A percentile compares a stretch with the other conserved stretches of the same genome.
These are phyloP conservation scores for Nymphicus hollandicus DNA, from an alignment of 2,113 vertebrate species.

Conservation along the genomic window DNA sequence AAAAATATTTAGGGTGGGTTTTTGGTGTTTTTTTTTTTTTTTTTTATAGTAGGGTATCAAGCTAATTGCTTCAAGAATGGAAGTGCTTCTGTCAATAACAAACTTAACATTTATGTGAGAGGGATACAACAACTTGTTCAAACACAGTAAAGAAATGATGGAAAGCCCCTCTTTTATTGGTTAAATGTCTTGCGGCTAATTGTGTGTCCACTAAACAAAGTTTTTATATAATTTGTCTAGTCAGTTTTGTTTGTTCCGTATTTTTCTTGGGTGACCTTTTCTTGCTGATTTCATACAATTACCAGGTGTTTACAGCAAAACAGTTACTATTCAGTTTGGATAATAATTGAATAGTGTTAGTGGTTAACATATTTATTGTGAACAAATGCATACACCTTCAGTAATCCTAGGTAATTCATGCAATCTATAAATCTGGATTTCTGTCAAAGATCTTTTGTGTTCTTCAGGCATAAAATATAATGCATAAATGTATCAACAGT, in stretches of 20 bases:
- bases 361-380: not conserved
- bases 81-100: not conserved
- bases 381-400: not conserved
- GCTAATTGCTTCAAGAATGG: not conserved
- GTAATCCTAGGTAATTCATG: not conserved
- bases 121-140: not conserved
- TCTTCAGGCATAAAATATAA: not conserved
- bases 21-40: too few relatives aligned
- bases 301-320: not conserved
- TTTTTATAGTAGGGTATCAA: not conserved
- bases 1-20: not conserved
- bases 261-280: not conserved
- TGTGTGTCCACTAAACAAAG: not conserved
- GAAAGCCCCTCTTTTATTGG: not conserved
- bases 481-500: not conserved
- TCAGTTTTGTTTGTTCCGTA: not conserved
- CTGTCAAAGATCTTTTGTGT: not conserved
- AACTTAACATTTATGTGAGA: not conserved
- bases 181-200: not conserved
- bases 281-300: not conserved
- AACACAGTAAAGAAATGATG: not conserved
- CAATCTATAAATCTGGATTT: not conserved
- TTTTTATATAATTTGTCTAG: not conserved
- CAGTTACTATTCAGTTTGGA: not conserved
- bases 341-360: not conserved